A percentile compares a stretch with the other conserved stretches of the same genome.
phyloP scores from a whole-genome alignment of 2,888 invertebrate genomes.

The Autographa pulchrina region DNA sequence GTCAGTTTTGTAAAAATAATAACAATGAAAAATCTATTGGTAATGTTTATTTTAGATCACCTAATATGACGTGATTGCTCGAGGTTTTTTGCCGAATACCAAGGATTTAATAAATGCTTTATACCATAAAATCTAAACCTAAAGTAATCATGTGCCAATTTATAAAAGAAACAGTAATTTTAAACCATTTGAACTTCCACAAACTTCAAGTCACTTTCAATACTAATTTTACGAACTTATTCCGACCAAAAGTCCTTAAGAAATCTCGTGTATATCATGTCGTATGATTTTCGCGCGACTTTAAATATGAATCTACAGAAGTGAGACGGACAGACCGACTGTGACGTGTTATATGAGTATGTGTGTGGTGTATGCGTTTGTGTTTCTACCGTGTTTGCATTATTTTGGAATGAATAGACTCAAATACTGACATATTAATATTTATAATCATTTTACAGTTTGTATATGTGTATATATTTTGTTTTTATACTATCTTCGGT shows the following conservation, averaged over 20 bases:
- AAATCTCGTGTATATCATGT: neutral
- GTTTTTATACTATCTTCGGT: conserved; percentile 16
- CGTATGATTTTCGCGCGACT: neutral
- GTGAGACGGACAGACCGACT: conserved; percentile 15
- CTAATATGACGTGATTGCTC: no score
- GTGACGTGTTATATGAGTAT: conserved; percentile 26
- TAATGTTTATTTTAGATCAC: no score
- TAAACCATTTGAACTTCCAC: no score
- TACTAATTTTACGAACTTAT: conserved; percentile 9
- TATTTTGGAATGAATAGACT: conserved; percentile 62
- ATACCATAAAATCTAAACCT: no score
- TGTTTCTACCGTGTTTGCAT: conserved; percentile 51
- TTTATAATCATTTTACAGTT: conserved; percentile 52
- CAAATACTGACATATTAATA: conserved; percentile 54
- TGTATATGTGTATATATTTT: conserved; percentile 48
- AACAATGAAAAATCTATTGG: neutral
- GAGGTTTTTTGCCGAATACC: no score
- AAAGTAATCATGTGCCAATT: neutral
- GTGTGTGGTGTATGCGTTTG: conserved; percentile 54
- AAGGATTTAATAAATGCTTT: no score
- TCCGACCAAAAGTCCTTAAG: conserved; percentile 18
- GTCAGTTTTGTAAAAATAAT: neutral
- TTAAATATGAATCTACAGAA: neutral
- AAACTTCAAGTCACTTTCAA: no score
- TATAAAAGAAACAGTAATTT: no score